Evolutionary conservation across 2,797 vertebrate genomes (phyloP).

Genomic region (Zenarchopterus dispar): DNA sequence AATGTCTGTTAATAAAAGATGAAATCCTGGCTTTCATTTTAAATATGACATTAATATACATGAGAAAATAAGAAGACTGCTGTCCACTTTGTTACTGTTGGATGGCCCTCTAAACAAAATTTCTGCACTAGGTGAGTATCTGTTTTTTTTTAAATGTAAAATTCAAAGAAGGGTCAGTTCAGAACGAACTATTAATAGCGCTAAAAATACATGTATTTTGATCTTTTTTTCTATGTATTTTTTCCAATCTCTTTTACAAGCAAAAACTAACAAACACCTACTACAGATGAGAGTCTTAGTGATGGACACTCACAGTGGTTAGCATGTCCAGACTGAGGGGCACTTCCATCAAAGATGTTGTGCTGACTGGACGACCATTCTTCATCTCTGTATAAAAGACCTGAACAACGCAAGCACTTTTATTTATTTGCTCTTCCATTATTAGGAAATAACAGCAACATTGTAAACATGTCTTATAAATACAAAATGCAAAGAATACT

Average conservation of each 20-base stretch:
- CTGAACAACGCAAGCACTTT: constrained; percentile 64
- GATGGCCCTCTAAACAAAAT: neutral
- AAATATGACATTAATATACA: neutral
- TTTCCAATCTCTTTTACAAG: neutral
- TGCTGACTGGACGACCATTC: constrained; percentile 73
- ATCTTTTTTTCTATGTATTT: neutral
- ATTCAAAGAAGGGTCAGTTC: no score
- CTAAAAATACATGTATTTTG: neutral
- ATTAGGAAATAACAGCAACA: neutral
- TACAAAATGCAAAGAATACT: constrained; percentile 24
- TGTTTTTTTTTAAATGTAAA: no score
- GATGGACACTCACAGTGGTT: constrained; percentile 83
- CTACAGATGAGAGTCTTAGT: neutral
- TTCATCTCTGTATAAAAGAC: constrained; percentile 91
- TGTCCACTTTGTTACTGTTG: neutral
- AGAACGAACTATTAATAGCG: no score
- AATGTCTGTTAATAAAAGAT: neutral
- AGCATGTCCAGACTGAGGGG: constrained; percentile 85
- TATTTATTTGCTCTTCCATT: neutral
- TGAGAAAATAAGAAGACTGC: neutral
- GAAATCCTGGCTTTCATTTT: neutral
- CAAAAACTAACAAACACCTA: neutral
- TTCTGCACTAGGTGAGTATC: neutral
- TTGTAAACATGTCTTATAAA: neutral
- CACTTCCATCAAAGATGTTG: constrained; percentile 81